phyloP scores from a whole-genome alignment of 2,888 invertebrate genomes.

The Synanthedon andrenaeformis region DNA sequence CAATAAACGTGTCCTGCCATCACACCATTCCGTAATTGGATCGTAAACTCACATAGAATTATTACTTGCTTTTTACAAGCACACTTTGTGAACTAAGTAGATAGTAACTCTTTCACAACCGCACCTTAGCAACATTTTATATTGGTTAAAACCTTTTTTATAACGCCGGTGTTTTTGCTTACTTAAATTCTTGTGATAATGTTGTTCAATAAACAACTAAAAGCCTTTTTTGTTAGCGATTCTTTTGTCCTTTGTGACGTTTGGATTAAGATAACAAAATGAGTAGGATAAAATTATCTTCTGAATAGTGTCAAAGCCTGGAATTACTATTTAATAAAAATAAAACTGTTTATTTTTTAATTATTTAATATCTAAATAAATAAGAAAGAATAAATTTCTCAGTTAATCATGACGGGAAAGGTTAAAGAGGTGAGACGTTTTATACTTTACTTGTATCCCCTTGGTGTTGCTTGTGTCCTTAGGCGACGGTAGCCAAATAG shows the following conservation, averaged over 20 bases:
- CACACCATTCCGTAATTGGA: constrained; percentile 43
- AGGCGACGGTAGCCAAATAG: too few relatives aligned
- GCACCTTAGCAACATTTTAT: neutral
- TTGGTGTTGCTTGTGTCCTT: too few relatives aligned
- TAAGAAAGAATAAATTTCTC: too few relatives aligned
- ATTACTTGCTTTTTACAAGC: neutral
- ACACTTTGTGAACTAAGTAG: neutral
- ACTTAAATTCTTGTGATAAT: neutral
- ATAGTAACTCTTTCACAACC: neutral
- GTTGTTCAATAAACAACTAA: neutral
- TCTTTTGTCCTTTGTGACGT: neutral
- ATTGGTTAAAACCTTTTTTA: neutral
- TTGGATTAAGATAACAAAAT: neutral
- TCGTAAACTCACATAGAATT: constrained; percentile 19
- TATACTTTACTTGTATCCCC: too few relatives aligned
- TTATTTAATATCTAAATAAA: too few relatives aligned
- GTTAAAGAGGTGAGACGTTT: too few relatives aligned
- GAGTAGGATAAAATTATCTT: neutral
- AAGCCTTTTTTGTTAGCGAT: neutral
- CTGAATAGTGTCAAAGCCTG: too few relatives aligned
- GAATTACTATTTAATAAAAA: too few relatives aligned
- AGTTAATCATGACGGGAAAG: too few relatives aligned
- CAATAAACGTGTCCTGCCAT: constrained; percentile 32
- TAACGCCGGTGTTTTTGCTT: neutral
- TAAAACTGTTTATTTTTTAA: too few relatives aligned